These are phyloP conservation scores for Ifrita kowaldi DNA, from an alignment of 2,113 vertebrate genomes.

Conservation along the genomic window DNA sequence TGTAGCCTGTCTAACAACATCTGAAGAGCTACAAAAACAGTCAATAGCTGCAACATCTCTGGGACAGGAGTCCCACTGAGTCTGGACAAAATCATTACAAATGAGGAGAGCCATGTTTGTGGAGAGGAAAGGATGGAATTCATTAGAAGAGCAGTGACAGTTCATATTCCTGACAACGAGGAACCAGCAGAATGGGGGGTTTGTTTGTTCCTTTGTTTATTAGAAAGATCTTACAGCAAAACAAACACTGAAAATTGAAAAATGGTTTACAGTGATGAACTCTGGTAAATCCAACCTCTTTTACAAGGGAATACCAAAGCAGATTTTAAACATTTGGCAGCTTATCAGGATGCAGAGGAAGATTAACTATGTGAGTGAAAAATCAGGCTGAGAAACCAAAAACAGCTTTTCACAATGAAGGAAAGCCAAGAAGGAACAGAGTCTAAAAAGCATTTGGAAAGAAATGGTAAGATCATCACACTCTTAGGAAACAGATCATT, in stretches of 20 bases:
- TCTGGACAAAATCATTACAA: neutral
- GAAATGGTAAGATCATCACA: conserved; percentile 15
- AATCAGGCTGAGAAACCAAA: conserved; percentile 57
- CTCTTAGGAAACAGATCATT: neutral
- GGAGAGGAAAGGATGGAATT: conserved; percentile 29
- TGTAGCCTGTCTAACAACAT: neutral
- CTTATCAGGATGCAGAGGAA: conserved; percentile 43
- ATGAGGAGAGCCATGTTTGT: neutral
- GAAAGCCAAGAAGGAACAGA: conserved; percentile 24
- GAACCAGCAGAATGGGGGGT: neutral
- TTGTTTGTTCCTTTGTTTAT: conserved; percentile 2
- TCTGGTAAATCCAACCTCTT: conserved; percentile 21
- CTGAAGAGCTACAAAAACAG: neutral
- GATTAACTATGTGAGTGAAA: conserved; percentile 60
- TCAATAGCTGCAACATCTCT: neutral
- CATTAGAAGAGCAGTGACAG: neutral
- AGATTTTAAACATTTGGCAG: conserved; percentile 57
- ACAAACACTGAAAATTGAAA: conserved; percentile 39
- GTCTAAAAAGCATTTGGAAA: conserved; percentile 32
- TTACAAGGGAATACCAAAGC: conserved; percentile 53
- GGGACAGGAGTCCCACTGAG: conserved; percentile 8
- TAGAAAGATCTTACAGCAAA: conserved; percentile 6
- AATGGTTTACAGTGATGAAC: conserved; percentile 17
- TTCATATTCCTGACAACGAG: neutral
- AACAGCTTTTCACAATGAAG: conserved; percentile 19